These are phyloP conservation scores for Procambarus clarkii DNA, from an alignment of 1,140 invertebrate species.

Conservation along the genomic window DNA sequence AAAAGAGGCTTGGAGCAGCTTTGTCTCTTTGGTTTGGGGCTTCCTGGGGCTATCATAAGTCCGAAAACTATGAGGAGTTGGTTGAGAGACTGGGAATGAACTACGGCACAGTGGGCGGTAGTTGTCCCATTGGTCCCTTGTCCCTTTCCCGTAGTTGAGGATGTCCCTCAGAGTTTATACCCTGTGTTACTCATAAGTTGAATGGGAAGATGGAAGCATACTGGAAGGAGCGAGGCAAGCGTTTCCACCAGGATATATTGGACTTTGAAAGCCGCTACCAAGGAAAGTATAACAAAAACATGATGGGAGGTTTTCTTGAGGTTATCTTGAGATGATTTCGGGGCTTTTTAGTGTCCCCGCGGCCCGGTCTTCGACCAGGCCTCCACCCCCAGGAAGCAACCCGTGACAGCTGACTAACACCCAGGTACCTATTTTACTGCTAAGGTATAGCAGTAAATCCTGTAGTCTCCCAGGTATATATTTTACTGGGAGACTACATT, in stretches of 20 bases:
- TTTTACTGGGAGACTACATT: slow-evolving; percentile 31
- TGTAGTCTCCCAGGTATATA: too few species aligned
- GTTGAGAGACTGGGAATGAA: slow-evolving; percentile 4
- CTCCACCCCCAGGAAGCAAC: too few species aligned
- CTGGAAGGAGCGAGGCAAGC: not conserved
- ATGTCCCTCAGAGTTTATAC: slow-evolving; percentile 5
- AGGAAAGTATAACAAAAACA: slow-evolving; percentile 17
- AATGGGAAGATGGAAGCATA: slow-evolving; percentile 4
- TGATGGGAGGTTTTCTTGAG: too few species aligned
- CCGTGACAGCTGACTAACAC: too few species aligned
- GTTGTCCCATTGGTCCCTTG: too few species aligned
- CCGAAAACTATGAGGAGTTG: not conserved
- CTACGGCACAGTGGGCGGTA: not conserved
- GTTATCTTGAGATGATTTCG: too few species aligned
- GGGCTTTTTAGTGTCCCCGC: too few species aligned
- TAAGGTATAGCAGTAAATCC: too few species aligned
- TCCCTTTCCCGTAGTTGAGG: not conserved
- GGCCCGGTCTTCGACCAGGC: too few species aligned
- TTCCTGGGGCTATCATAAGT: not conserved
- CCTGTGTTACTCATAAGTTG: not conserved
- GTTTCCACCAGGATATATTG: slow-evolving; percentile 17
- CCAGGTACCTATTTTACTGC: too few species aligned
- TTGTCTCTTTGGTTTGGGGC: slow-evolving; percentile 5
- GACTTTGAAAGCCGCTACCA: slow-evolving; percentile 26
- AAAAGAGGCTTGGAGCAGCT: slow-evolving; percentile 6